A percentile compares a stretch with the other conserved stretches of the same genome.
Conservation (phyloP, 2,888 invertebrate species). For the Chymomyza fuscimana region DNA sequence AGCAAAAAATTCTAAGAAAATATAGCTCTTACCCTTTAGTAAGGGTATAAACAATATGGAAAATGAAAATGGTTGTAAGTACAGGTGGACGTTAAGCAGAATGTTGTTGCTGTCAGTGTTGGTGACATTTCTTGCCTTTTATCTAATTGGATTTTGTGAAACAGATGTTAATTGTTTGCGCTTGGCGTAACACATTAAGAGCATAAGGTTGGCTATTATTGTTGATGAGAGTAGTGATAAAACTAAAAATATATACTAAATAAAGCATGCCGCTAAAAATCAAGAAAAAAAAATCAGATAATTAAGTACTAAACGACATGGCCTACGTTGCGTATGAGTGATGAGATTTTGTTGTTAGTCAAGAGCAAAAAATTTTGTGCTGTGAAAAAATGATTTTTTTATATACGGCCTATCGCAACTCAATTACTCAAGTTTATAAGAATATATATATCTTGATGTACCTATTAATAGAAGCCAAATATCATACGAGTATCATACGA, state of each 20-base stretch:
- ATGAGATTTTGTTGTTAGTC: background rate
- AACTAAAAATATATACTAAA: background rate
- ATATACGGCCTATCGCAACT: background rate
- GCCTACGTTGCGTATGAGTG: background rate
- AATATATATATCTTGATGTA: background rate
- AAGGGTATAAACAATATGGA: background rate
- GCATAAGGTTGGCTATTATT: background rate
- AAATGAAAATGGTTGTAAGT: too few relatives aligned
- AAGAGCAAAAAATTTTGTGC: too few relatives aligned
- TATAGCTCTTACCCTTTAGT: too few relatives aligned
- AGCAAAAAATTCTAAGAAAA: too few relatives aligned
- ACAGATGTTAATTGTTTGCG: conserved; percentile 22
- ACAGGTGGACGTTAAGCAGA: background rate
- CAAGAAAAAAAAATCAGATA: background rate
- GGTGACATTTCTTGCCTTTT: conserved; percentile 39
- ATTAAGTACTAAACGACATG: background rate
- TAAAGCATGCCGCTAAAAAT: background rate
- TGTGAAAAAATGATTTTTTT: background rate
- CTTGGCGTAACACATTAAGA: conserved; percentile 8
- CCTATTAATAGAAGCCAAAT: background rate
- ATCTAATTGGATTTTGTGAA: conserved; percentile 53
- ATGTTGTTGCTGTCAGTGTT: background rate
- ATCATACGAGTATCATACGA: background rate
- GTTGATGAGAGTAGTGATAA: background rate
- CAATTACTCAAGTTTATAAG: background rate